These are phyloP conservation scores for Ictalurus furcatus DNA, from an alignment of 2,113 vertebrate species.

Conservation along the genomic window DNA sequence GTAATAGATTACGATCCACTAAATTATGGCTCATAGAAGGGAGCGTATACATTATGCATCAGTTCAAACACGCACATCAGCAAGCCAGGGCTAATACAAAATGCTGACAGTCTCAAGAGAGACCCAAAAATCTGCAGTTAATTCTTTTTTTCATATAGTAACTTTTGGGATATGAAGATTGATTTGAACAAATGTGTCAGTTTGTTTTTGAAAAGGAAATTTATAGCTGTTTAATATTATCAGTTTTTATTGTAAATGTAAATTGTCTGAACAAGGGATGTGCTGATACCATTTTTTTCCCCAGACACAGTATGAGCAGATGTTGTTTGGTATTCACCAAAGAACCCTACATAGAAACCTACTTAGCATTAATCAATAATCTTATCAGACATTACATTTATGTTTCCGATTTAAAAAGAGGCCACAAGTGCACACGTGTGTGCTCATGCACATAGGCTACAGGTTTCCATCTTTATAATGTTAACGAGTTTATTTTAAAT, in stretches of 20 bases:
- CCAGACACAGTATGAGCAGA: neutral
- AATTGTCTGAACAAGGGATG: neutral
- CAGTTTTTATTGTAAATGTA: neutral
- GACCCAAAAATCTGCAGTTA: constrained; percentile 1
- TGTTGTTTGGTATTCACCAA: neutral
- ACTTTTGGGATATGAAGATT: neutral
- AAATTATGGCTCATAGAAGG: constrained; percentile 22
- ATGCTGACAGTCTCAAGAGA: constrained; percentile 23
- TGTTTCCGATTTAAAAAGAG: neutral
- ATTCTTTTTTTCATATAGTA: neutral
- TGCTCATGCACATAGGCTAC: neutral
- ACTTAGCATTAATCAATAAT: neutral
- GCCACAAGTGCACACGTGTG: neutral
- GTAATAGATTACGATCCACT: constrained; percentile 33
- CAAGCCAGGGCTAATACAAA: neutral
- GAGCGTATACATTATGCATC: constrained; percentile 33
- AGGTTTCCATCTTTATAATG: neutral
- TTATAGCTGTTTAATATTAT: neutral
- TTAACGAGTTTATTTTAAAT: neutral
- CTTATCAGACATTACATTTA: neutral
- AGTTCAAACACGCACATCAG: neutral
- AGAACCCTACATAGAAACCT: neutral
- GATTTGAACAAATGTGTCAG: neutral
- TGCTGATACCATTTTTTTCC: neutral
- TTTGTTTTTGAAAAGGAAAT: neutral